Base-by-base conservation (phyloP, 2,113 vertebrate species). In the Channa maculata region DNA sequence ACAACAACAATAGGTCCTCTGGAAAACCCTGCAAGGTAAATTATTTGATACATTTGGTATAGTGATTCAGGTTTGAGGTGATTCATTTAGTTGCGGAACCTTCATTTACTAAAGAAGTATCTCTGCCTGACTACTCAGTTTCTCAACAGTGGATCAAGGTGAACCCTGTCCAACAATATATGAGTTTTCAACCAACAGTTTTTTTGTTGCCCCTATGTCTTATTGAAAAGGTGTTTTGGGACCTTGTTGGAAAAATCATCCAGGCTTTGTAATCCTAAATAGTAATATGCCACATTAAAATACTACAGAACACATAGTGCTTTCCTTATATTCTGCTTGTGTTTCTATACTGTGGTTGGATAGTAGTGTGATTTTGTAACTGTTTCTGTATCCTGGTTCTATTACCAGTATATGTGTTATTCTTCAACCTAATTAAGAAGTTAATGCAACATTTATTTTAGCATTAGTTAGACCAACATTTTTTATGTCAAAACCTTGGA, bases 401-500 rank as follows among this genome's bases (percentile, higher is more conserved):
- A 13, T 37, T 39, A 53, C 8, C 4, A 46, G 39, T 53, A 49
- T 15, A 41, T 53, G 43, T 44, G 2, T 46, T 61, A 14, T 48
- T 12, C 43, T 63, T 73, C 51, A 49, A 34, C 8, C 44, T 65
- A n/a, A n/a, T 68, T 62, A 80, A 54, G 53, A 46, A 24, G 49
- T 46, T 69, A 9, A 15, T 64, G 75, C 24, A 24, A 67, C 15
- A 66, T 37, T 65, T 49, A 63, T 43, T 58, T 24, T 24, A 24
- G 24, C 64, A 72, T 49, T 69, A 67, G 12, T 11, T 50, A 66
- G 52, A 67, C 12, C 65, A 14, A 61, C 48, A 2, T 53, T 77
- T 58, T 33, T 6, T 24, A 24, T 8, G 51, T 41, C 75, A 77
- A 62, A 85, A 79, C 52, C 82, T 24, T 71, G 75, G 70, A 87